Evolutionary conservation across 2,888 invertebrate species (phyloP), one percentile per base, ranked within the genome.

Genomic region (Lordiphosa fenestrarum): DNA sequence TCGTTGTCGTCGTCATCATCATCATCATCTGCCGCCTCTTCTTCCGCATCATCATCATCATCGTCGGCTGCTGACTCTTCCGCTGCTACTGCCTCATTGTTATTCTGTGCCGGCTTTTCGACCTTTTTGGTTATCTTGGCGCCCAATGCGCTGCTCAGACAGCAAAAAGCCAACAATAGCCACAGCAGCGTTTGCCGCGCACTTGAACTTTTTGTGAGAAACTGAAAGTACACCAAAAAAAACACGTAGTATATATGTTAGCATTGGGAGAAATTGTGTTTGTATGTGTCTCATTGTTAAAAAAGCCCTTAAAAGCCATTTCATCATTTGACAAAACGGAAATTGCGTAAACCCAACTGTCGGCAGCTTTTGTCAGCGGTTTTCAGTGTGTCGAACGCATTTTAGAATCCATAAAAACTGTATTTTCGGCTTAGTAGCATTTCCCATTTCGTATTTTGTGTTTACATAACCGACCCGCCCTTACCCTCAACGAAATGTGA

Each of bases 291-390:
- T 62, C 58, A 51, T 54, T 63, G 53, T 59, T 53, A 30, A 50
- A 4, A 4, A 15, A 15, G n/a, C 46, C 57, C 64, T 55, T 57
- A 19, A 59, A 36, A 56, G 46, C 53, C 63, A 66, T 82, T 84
- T 78, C 77, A 59, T 84, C 78, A 72, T 59, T 30, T 9, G 9
- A 30, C 30, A 30, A 30, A 30, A 30, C 63, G 67, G 68, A 83
- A 66, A 57, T 84, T 83, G 85, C 83, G 74, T 73, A 68, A 83
- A 78, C 66, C 64, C 82, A 82, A 84, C 53, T 66, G 67, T 67
- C 56, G 36, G 12, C 46, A 39, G 36, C 62, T 69, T 44, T 47
- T 25, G 33, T 54, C 30, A 48, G 23, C 35, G 2, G 33, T 44
- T 36, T 33, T 59, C 15, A 15, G 37, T 49, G 37, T 51, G 47